phyloP scores from a whole-genome alignment of 2,888 invertebrate species.

The Latheticus oryzae region DNA sequence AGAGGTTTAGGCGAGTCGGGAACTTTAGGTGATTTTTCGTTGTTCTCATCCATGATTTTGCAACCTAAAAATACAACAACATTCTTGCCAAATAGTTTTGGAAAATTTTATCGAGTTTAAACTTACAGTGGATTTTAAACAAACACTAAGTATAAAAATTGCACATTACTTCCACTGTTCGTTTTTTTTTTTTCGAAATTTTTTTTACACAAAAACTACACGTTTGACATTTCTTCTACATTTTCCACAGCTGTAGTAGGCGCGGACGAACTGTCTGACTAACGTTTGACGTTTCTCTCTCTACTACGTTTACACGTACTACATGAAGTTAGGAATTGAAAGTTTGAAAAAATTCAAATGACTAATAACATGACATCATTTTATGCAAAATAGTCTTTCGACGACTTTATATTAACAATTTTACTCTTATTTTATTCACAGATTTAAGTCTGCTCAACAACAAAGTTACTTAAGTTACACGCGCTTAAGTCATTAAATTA shows the following conservation, averaged over 20 bases:
- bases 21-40: conserved; percentile 48
- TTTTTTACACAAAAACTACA: conserved; percentile 41
- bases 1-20: conserved; percentile 72
- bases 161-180: conserved; percentile 49
- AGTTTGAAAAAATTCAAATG: conserved; percentile 1
- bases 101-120: neutral
- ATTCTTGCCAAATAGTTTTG: conserved; percentile 33
- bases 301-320: conserved; percentile 46
- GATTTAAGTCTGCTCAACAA: too few relatives aligned
- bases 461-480: too few relatives aligned
- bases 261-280: conserved; percentile 48
- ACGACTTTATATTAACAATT: too few relatives aligned
- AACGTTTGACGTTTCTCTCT: conserved; percentile 45
- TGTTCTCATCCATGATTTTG: conserved; percentile 60
- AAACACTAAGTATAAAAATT: conserved; percentile 41
- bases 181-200: conserved; percentile 28
- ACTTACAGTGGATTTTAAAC: conserved; percentile 38
- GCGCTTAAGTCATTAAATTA: too few relatives aligned
- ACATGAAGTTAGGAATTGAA: neutral
- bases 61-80: conserved; percentile 56
- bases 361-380: conserved; percentile 2
- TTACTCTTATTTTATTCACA: too few relatives aligned
- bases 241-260: conserved; percentile 52
- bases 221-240: conserved; percentile 51
- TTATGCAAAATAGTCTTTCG: neutral